phyloP scores from a whole-genome alignment of 2,797 vertebrate genomes.

The Hipposideros larvatus region DNA sequence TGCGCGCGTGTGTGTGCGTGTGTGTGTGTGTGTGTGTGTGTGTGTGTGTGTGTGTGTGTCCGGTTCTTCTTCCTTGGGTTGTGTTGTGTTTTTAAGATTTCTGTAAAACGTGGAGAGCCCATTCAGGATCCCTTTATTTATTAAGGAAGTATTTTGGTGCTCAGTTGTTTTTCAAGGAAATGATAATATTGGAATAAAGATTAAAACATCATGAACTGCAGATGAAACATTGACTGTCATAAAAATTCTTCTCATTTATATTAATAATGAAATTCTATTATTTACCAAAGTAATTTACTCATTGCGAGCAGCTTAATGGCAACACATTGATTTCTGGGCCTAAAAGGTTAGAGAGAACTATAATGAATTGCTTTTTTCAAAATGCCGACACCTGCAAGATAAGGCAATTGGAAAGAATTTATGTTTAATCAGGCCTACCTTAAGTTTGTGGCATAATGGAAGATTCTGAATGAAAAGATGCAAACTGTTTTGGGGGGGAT shows the following conservation, averaged over 20 bases:
- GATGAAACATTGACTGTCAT: constrained; percentile 72
- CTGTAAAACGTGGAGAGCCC: constrained; percentile 41
- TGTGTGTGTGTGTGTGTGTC: background rate
- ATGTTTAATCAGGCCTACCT: constrained; percentile 80
- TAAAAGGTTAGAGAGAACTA: constrained; percentile 81
- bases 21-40: background rate
- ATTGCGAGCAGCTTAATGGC: constrained; percentile 68
- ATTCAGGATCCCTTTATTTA: constrained; percentile 48
- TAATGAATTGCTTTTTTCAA: constrained; percentile 72
- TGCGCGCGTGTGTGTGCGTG: background rate
- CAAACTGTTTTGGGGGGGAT: background rate
- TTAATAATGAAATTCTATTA: constrained; percentile 77
- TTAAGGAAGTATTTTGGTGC: constrained; percentile 59
- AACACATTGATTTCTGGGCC: constrained; percentile 81
- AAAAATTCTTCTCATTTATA: constrained; percentile 63
- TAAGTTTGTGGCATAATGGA: constrained; percentile 78
- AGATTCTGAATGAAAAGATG: constrained; percentile 81
- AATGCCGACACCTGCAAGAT: constrained; percentile 76
- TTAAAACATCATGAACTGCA: background rate
- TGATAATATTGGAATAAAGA: constrained; percentile 67
- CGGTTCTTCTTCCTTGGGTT: background rate
- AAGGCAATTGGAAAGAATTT: constrained; percentile 79
- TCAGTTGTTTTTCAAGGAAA: constrained; percentile 49
- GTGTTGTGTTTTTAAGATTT: constrained; percentile 31
- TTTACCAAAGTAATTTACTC: constrained; percentile 75